Conservation (phyloP, 2,888 invertebrate genomes). For the Lampropteryx suffumata region DNA sequence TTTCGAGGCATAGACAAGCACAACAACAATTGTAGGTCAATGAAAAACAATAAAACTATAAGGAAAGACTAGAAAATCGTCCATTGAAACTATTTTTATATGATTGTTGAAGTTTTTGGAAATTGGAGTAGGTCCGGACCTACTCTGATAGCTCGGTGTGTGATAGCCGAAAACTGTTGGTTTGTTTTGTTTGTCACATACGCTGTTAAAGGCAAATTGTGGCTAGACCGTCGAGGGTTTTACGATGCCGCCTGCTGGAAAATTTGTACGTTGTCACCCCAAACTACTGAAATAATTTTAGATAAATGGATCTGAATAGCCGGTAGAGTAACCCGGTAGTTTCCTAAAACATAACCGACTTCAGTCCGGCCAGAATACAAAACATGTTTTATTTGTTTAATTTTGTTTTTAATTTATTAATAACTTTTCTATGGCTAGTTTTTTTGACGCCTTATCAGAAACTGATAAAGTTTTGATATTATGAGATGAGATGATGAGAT, state of each 20-base stretch:
- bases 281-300: constrained; percentile 27
- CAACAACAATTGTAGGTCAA: too few species aligned
- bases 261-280: constrained; percentile 24
- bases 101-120: constrained; percentile 9
- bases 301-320: constrained; percentile 19
- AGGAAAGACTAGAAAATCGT: too few species aligned
- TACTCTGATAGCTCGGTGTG: constrained; percentile 46
- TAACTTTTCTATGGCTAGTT: too few species aligned
- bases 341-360: not conserved
- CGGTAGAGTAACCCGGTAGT: constrained; percentile 2
- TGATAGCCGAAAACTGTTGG: constrained; percentile 39
- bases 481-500: too few species aligned
- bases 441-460: too few species aligned
- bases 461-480: too few species aligned
- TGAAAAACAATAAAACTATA: too few species aligned
- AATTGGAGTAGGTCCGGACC: too few species aligned
- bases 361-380: not conserved
- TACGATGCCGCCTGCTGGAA: constrained; percentile 29
- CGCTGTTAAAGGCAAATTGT: constrained; percentile 54
- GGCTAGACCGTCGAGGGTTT: constrained; percentile 39
- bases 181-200: constrained; percentile 45
- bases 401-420: too few species aligned
- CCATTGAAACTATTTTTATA: too few species aligned
- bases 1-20: too few species aligned
- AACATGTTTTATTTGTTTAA: too few species aligned